phyloP scores from a whole-genome alignment of 2,888 invertebrate genomes.

The Bellardia bayeri region DNA sequence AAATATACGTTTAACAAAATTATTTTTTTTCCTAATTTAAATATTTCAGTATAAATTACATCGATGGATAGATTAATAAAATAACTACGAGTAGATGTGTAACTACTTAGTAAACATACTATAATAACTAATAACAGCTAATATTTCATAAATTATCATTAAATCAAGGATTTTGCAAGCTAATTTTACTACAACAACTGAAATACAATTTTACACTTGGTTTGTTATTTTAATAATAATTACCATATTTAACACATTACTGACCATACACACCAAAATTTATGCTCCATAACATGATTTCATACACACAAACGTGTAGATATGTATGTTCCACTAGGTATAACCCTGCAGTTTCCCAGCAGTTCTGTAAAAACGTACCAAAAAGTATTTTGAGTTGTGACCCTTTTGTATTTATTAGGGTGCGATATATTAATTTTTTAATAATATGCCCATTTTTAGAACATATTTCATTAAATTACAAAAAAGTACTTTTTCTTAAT shows the following conservation, averaged over 20 bases:
- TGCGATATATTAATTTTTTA: too few species aligned
- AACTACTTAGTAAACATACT: neutral
- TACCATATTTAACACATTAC: constrained; percentile 62
- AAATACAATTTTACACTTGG: constrained; percentile 59
- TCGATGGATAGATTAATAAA: neutral
- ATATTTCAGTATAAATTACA: constrained; percentile 13
- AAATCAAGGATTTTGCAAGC: constrained; percentile 18
- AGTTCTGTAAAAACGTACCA: too few species aligned
- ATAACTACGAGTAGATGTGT: neutral
- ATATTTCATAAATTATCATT: constrained; percentile 40
- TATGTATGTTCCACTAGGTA: neutral
- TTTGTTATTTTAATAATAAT: constrained; percentile 64
- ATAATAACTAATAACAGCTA: neutral
- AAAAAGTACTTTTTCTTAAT: too few species aligned
- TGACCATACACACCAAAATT: constrained; percentile 50
- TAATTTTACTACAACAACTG: neutral
- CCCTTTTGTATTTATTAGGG: too few species aligned
- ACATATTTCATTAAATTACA: too few species aligned
- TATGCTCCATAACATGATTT: neutral
- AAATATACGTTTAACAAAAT: neutral
- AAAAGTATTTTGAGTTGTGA: too few species aligned
- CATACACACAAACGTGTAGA: neutral
- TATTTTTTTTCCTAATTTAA: neutral
- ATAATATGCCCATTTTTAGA: too few species aligned
- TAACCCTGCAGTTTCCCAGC: too few species aligned